These are phyloP conservation scores for Charina bottae DNA, from an alignment of 2,113 vertebrate species.

Conservation along the genomic window DNA sequence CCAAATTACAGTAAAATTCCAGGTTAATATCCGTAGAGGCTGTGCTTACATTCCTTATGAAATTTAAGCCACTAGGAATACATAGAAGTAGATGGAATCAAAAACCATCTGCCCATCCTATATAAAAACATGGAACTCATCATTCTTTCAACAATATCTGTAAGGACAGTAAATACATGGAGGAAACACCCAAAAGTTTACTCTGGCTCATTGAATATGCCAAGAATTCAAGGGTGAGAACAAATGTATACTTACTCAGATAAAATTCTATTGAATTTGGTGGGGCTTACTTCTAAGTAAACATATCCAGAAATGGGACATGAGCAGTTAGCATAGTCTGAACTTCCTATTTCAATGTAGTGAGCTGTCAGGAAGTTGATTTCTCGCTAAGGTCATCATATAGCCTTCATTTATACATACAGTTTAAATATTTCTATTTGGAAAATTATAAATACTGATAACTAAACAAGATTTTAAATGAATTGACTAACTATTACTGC, in stretches of 20 bases:
- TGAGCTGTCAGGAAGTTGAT: background rate
- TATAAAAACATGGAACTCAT: conserved; percentile 36
- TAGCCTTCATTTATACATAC: background rate
- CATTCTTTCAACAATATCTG: background rate
- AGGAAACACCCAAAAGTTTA: background rate
- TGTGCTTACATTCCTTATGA: conserved; percentile 27
- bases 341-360: background rate
- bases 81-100: conserved; percentile 10
- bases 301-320: background rate
- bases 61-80: conserved; percentile 29
- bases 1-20: conserved; percentile 36
- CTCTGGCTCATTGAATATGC: background rate
- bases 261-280: background rate
- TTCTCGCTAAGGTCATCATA: background rate
- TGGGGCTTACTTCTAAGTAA: background rate
- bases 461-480: background rate
- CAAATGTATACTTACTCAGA: background rate
- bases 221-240: background rate
- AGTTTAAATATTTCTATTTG: background rate
- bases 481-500: background rate
- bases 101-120: conserved; percentile 29
- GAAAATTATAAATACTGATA: background rate
- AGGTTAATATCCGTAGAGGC: background rate
- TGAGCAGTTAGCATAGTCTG: background rate
- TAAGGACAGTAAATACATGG: rapidly evolving